Percentiles rank a stretch among this genome's conserved stretches.
phyloP scores from a whole-genome alignment of 2,888 invertebrate species.

The Caenorhabditis sp. region DNA sequence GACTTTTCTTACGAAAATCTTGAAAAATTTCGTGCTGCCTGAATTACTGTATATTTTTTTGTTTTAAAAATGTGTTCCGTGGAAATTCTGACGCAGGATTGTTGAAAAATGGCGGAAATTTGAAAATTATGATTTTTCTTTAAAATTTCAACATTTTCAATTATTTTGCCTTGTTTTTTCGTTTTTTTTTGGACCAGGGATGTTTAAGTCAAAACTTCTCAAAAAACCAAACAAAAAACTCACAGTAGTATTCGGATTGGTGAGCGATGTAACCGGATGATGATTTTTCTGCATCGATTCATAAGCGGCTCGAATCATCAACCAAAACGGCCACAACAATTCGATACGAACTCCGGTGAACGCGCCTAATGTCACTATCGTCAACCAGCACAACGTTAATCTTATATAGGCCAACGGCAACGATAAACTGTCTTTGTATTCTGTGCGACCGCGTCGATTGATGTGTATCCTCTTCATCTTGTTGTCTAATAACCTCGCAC shows the following conservation, averaged over 20 bases:
- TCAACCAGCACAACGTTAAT: slow-evolving; percentile 55
- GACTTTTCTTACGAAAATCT: no score
- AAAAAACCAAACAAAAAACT: no score
- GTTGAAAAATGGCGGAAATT: no score
- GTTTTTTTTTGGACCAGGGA: no score
- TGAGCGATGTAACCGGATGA: slow-evolving; percentile 36
- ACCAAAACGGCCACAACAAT: slow-evolving; percentile 98
- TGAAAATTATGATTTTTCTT: no score
- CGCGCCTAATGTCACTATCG: slow-evolving; percentile 56
- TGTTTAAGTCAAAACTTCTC: no score
- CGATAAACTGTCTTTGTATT: slow-evolving; percentile 38
- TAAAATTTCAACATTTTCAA: no score
- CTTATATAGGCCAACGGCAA: slow-evolving; percentile 53
- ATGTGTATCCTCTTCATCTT: slow-evolving; percentile 35
- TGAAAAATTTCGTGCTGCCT: no score
- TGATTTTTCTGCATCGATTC: slow-evolving; percentile 98
- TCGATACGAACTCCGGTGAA: slow-evolving; percentile 98
- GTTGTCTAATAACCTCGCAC: slow-evolving; percentile 19
- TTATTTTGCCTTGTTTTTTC: no score
- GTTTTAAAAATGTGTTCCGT: no score
- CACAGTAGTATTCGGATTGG: slow-evolving; percentile 44
- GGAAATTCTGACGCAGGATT: no score
- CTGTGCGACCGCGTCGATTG: slow-evolving; percentile 19
- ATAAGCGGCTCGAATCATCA: slow-evolving; percentile 90
- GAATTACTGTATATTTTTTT: no score